Conservation (phyloP, 2,113 vertebrate species). For the Sprattus sprattus region DNA sequence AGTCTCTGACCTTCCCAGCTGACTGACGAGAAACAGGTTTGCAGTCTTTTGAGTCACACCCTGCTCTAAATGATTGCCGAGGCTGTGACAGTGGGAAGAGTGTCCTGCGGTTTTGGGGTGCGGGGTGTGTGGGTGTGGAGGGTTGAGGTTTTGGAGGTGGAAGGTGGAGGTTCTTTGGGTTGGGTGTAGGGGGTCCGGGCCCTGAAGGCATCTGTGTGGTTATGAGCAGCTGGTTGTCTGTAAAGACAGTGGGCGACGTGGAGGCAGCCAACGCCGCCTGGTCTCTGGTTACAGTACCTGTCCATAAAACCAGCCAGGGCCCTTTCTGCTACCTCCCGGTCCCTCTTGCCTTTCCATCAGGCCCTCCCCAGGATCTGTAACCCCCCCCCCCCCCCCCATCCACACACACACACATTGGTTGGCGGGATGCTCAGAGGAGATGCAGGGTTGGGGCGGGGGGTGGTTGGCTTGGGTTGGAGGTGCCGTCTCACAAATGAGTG, state of each 20-base stretch:
- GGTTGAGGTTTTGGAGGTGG: background rate
- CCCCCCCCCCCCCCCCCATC: background rate
- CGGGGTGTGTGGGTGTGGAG: background rate
- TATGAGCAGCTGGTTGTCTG: constrained; percentile 55
- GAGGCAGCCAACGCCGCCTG: constrained; percentile 36
- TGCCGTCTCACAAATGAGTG: constrained; percentile 33
- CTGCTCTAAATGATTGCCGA: background rate
- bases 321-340: constrained; percentile 25
- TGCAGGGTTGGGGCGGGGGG: constrained; percentile 40
- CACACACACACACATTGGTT: constrained; percentile 12
- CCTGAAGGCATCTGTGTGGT: constrained; percentile 19
- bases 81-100: no score
- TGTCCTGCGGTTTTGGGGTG: background rate
- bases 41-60: no score
- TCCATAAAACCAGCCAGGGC: constrained; percentile 49
- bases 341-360: background rate
- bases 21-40: background rate
- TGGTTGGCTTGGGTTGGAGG: background rate
- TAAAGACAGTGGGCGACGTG: constrained; percentile 51
- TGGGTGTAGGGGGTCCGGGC: constrained; percentile 1
- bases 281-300: constrained; percentile 57
- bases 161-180: constrained; percentile 13
- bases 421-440: constrained; percentile 25
- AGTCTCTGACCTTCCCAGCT: background rate
- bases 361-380: constrained; percentile 25